Conservation (phyloP, 2,797 vertebrate species). For the Poecilia wingei region DNA sequence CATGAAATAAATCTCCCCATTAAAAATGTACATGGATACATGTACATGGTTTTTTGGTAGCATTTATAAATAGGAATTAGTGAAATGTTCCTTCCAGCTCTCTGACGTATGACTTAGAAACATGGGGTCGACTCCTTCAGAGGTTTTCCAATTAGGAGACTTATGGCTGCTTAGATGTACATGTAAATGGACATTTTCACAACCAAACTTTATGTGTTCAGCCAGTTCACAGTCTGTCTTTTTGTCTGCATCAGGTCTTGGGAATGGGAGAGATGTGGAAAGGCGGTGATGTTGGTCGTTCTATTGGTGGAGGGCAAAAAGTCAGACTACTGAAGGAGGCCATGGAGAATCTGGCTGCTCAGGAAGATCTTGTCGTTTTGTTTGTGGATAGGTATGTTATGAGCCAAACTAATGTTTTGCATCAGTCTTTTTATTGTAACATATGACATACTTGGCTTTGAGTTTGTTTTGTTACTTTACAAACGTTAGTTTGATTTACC, state of each 20-base stretch:
- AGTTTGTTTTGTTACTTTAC: background rate
- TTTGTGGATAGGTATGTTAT: slow-evolving; percentile 89
- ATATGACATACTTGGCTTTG: background rate
- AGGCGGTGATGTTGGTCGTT: slow-evolving; percentile 88
- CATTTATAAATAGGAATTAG: background rate
- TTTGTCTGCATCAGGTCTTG: slow-evolving; percentile 83
- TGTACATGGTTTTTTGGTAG: background rate
- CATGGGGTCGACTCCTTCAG: background rate
- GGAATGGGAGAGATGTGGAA: slow-evolving; percentile 92
- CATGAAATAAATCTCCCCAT: background rate
- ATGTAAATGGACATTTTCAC: background rate
- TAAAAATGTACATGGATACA: background rate
- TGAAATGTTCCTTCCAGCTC: background rate
- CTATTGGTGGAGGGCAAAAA: slow-evolving; percentile 96
- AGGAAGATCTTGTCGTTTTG: slow-evolving; percentile 89
- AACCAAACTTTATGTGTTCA: background rate
- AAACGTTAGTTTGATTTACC: slow-evolving; percentile 29
- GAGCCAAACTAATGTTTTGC: background rate
- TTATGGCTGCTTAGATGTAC: background rate
- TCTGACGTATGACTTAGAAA: background rate
- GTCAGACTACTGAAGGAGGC: slow-evolving; percentile 92
- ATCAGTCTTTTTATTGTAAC: background rate
- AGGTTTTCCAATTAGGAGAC: background rate
- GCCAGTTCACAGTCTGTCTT: background rate
- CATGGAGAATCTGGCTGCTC: slow-evolving; percentile 82